Base-by-base conservation (phyloP, 2,797 vertebrate species). In the Melanotaenia boesemani region DNA sequence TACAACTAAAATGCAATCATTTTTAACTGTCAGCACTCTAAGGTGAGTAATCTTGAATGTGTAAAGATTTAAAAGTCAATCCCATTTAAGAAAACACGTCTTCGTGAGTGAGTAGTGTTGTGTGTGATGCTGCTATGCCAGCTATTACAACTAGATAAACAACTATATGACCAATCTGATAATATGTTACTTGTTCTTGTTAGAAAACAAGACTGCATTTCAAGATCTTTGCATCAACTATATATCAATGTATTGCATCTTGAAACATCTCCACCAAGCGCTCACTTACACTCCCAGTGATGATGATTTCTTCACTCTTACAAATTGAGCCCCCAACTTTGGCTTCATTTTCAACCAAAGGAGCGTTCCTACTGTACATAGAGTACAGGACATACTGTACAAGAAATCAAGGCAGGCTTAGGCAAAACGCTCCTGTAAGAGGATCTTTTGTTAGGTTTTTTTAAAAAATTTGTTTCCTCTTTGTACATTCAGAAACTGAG, bases 401-500 rank as follows among this genome's bases (percentile, higher is more conserved):
- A 48, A 48, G 7, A 52, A 52, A 24, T 54, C 50, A 3, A 11
- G 50, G 22, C 50, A 54, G 41, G 63, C 63, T 60, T 12, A 41
- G 70, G 46, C 50, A 54, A 52, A 41, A 67, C 30, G 44, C 28
- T 65, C 5, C 50, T 18, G 63, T 69, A 22, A n/a, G 52, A 28
- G 15, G 57, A 41, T n/a, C 58, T 39, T 11, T 13, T 13, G 46
- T 37, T 22, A 41, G 3, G 9, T 36, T 36, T 36, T 10, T 10
- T 36, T 5, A 4, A 5, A 28, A 28, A 30, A 24, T 48, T 28
- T 3, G 34, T 70, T 56, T 46, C 8, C 20, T 56, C 4, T 52
- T 6, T 5, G 6, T 30, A 12, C 20, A 63, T 10, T 2, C 2
- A n/a, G 44, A 63, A 69, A 63, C 57, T 57, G 67, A 67, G 20